Conservation (phyloP, 2,113 vertebrate genomes). For the cat (Felis catus) region F.catus_Fca126_mat1.0 CM031420.1:92237001-92237500, state of each 20-base stretch:
- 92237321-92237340: background rate
- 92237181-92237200: background rate
- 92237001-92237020: background rate
- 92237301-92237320: background rate
- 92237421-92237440: background rate
- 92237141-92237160: background rate
- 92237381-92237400: background rate
- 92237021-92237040: background rate
- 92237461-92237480: background rate
- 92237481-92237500: background rate
- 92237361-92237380: background rate
- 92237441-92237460: slow-evolving; percentile 19
- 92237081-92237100: background rate
- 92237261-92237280: background rate
- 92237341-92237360: background rate
- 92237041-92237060: background rate
- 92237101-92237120: background rate
- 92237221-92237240: background rate
- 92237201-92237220: background rate
- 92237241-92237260: slow-evolving; percentile 39
- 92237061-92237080: background rate
- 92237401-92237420: background rate
- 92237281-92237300: background rate
- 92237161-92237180: background rate
- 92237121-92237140: background rate